A percentile compares a stretch with the other conserved stretches of the same genome.
Evolutionary conservation across 2,797 vertebrate genomes (phyloP).

Genomic region (Potorous gilbertii): DNA sequence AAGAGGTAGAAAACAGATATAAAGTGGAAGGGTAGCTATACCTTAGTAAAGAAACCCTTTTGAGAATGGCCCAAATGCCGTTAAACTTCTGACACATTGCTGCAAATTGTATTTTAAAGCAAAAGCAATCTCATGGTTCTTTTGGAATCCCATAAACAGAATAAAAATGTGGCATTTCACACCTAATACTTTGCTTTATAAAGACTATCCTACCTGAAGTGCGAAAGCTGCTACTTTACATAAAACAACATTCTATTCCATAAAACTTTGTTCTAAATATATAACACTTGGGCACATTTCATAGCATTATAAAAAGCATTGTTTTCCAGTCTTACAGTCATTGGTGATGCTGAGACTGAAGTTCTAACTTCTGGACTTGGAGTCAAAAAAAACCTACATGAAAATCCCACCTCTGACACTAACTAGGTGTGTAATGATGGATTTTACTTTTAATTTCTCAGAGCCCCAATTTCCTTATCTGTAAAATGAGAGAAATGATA

Average conservation of each 20-base stretch:
- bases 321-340: constrained; percentile 53
- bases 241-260: constrained; percentile 50
- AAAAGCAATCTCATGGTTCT: constrained; percentile 58
- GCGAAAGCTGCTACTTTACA: constrained; percentile 57
- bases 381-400: not conserved
- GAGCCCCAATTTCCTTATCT: not conserved
- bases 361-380: constrained; percentile 1
- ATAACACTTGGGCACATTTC: constrained; percentile 38
- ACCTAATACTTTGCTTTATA: constrained; percentile 65
- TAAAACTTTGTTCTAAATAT: constrained; percentile 62
- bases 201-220: constrained; percentile 60
- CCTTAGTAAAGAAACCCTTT: constrained; percentile 38
- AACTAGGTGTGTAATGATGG: not conserved
- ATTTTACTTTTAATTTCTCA: not conserved
- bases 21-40: constrained; percentile 1
- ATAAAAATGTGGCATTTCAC: constrained; percentile 65
- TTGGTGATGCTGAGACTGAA: constrained; percentile 14
- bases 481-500: not conserved
- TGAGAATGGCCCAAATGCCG: constrained; percentile 18
- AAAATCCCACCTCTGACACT: not conserved
- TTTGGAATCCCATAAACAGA: constrained; percentile 67
- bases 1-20: constrained; percentile 4
- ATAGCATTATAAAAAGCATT: constrained; percentile 50
- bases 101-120: constrained; percentile 52
- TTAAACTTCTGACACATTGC: constrained; percentile 31